Base-by-base conservation (phyloP, 1,140 invertebrate genomes). In the Philopotamus ludificatus region DNA sequence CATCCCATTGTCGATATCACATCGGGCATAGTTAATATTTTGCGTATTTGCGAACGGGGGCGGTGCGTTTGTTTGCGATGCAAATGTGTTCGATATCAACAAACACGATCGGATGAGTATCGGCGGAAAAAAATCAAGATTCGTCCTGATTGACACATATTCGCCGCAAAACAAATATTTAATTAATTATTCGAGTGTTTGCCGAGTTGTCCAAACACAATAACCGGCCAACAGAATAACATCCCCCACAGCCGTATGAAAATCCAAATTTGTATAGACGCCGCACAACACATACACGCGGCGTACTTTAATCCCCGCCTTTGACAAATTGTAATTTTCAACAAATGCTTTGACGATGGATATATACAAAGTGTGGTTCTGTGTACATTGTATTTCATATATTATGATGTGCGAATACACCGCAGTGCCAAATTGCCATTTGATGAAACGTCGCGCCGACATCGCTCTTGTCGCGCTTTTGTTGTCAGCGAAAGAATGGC, bases 281-380 rank as follows among this genome's bases (percentile, higher is more conserved):
- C n/a, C n/a, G n/a, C n/a, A n/a, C n/a, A n/a, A n/a, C n/a, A n/a
- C n/a, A n/a, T n/a, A n/a, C n/a, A n/a, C n/a, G n/a, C n/a, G 9
- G 9, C 39, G 23, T 39, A 58, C 23, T 63, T 59, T 65, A 69
- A 65, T 65, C 67, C 67, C 15, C 20, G 16, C 63, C 67, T 69
- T 69, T 69, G 67, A 69, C 63, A 69, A 65, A 69, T 69, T 69
- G 63, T 69, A 69, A 65, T 65, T 65, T 65, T 57, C 55, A 69
- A 65, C 63, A 69, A 65, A 69, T 7, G 4, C 4, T 7, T 34
- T 12, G 28, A 34, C 12, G 4, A 12, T 34, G 28, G 28, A 7
- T 34, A 34, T 34, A 34, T 34, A 7, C 28, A 7, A 34, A 34
- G 28, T 34, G 12, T 34, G n/a, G n/a, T 34, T 34, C 12, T 34